Conservation (phyloP, 2,113 vertebrate species). For the Columba livia region DNA sequence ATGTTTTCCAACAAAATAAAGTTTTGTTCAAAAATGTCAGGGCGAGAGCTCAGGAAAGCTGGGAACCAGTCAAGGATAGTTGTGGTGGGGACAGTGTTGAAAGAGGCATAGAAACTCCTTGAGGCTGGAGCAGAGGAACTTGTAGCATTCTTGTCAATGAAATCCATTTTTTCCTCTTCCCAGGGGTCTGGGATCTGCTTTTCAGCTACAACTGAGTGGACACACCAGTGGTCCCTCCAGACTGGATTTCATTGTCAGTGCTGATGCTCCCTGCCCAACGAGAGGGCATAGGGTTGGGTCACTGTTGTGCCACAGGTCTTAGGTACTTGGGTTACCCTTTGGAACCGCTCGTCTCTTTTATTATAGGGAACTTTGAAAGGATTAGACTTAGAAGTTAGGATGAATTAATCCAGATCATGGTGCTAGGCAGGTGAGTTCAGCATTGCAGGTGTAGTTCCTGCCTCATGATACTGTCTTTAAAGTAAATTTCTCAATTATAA, state of each 20-base stretch:
- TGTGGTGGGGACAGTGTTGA: not conserved
- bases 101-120: not conserved
- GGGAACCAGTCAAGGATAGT: not conserved
- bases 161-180: not conserved
- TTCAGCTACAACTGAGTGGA: not conserved
- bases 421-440: not conserved
- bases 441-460: not conserved
- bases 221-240: not conserved
- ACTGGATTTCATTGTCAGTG: not conserved
- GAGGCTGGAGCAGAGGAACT: not conserved
- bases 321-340: not conserved
- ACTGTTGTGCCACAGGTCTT: not conserved
- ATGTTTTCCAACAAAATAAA: not conserved
- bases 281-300: not conserved
- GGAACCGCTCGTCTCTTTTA: not conserved
- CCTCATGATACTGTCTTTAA: not conserved
- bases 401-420: not conserved
- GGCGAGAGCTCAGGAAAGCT: not conserved
- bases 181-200: not conserved
- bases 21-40: not conserved
- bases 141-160: rapidly evolving
- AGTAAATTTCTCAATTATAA: not conserved
- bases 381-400: not conserved
- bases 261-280: not conserved
- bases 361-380: not conserved